These are phyloP conservation scores for Corythaeola cristata DNA, from an alignment of 2,113 vertebrate species.

Conservation along the genomic window DNA sequence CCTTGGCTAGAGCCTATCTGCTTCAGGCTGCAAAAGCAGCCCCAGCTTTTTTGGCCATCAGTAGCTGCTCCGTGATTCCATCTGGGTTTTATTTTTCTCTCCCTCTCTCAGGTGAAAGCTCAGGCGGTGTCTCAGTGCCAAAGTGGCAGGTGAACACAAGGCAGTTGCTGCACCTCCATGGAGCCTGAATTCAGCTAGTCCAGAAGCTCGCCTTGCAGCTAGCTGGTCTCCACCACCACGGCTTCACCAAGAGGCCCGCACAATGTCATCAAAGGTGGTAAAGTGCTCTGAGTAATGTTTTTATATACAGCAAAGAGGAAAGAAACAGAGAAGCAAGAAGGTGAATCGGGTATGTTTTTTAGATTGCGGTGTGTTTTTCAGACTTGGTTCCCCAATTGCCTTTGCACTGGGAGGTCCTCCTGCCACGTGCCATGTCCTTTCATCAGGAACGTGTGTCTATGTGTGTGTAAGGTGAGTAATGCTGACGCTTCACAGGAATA, in stretches of 20 bases:
- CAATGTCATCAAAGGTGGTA: rapidly evolving
- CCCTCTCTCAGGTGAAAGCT: not conserved
- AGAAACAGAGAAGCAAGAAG: not conserved
- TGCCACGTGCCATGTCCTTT: not conserved
- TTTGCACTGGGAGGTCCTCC: rapidly evolving
- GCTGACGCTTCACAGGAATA: not conserved
- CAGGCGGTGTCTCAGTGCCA: rapidly evolving
- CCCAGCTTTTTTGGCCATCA: not conserved
- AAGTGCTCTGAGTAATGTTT: not conserved
- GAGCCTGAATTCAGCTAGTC: not conserved
- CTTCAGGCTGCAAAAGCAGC: not conserved
- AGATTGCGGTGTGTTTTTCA: not conserved
- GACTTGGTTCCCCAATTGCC: rapidly evolving
- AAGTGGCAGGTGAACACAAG: rapidly evolving
- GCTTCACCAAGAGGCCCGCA: not conserved
- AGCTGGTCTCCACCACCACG: not conserved
- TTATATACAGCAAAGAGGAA: not conserved
- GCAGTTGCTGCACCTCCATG: not conserved
- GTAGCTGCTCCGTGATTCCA: not conserved
- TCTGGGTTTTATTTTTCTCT: not conserved
- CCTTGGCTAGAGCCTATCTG: not conserved
- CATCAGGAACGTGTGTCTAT: rapidly evolving
- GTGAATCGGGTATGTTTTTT: rapidly evolving
- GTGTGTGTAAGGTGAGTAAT: not conserved
- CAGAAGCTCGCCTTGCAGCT: not conserved